phyloP scores from a whole-genome alignment of 2,888 invertebrate species.

The Lymantria dispar region DNA sequence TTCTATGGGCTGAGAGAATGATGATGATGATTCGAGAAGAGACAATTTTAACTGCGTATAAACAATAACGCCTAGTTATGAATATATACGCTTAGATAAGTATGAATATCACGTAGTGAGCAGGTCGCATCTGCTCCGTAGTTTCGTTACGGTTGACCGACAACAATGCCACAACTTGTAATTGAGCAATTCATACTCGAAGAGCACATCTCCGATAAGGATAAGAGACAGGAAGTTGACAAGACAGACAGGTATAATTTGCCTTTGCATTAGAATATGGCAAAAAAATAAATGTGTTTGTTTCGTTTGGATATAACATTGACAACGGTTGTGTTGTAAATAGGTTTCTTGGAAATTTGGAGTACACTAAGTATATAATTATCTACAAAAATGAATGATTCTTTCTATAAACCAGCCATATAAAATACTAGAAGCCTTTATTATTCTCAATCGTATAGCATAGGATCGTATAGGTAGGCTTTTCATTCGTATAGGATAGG shows the following conservation, averaged over 20 bases:
- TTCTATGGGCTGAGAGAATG: too few relatives aligned
- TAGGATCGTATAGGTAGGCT: too few relatives aligned
- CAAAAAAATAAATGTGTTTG: slow-evolving; percentile 13
- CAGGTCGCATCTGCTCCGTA: slow-evolving; percentile 66
- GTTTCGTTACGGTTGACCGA: slow-evolving; percentile 64
- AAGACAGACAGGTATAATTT: slow-evolving; percentile 19
- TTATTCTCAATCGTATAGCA: too few relatives aligned
- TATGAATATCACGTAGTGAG: slow-evolving; percentile 60
- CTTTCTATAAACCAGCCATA: too few relatives aligned
- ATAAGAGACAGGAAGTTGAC: slow-evolving; percentile 61
- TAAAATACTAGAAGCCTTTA: too few relatives aligned
- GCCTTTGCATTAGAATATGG: slow-evolving; percentile 17
- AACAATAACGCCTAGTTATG: too few relatives aligned
- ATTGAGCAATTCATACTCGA: slow-evolving; percentile 67
- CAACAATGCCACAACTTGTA: slow-evolving; percentile 67
- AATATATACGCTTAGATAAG: slow-evolving; percentile 2
- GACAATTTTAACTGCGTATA: too few relatives aligned
- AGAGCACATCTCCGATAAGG: slow-evolving; percentile 68
- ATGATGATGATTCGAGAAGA: too few relatives aligned
- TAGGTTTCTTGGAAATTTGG: neutral
- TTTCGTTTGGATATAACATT: slow-evolving; percentile 3
- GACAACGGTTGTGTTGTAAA: neutral
- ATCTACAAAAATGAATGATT: neutral
- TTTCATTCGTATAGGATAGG: too few relatives aligned
- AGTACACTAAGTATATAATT: neutral